Evolutionary conservation across 2,113 vertebrate genomes (phyloP), one percentile per base, ranked within the genome.

Genomic region (Periophthalmus modestus): DNA sequence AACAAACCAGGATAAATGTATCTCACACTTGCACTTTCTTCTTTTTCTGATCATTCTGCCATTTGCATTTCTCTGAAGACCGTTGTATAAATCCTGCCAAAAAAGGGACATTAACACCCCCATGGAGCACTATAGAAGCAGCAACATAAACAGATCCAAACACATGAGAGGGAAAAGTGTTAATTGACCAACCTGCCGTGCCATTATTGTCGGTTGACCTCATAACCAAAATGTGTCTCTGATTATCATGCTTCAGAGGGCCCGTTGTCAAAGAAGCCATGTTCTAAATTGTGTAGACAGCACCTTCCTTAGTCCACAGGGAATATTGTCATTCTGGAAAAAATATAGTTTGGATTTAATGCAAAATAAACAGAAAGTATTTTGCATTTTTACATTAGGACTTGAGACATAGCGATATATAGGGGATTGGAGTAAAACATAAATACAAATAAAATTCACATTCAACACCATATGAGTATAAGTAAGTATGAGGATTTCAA

Each of bases 191-290:
- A 85, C 85, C 88, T 87, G 89, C 87, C 69, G 85, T 80, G 74
- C 79, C 83, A 93, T 91, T 91, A 88, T 82, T 89, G 82, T 82
- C 63, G 79, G 82, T 85, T 89, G 89, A 90, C 89, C 88, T 90
- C 87, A 87, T 86, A 89, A 89, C 88, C 85, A 83, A 90, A 87
- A 89, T 87, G 77, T 83, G 86, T 89, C 85, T 89, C 75, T 82
- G 82, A 90, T 91, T 86, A 85, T 82, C 80, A 86, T 87, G 89
- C 89, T 87, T 85, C 80, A 79, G 61, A 81, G 77, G 36, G 19
- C 75, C 76, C 76, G 83, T 85, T 85, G 83, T 90, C 76, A 86
- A 85, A 77, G 63, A 85, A 85, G 82, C 81, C 57, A 24, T 79
- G 80, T 86, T 90, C 82, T 75, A 87, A 89, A 85, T 78, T 83